A percentile compares a stretch with the other conserved stretches of the same genome.
Evolutionary conservation across 1,140 invertebrate species (phyloP).

Genomic region (Ips typographus): DNA sequence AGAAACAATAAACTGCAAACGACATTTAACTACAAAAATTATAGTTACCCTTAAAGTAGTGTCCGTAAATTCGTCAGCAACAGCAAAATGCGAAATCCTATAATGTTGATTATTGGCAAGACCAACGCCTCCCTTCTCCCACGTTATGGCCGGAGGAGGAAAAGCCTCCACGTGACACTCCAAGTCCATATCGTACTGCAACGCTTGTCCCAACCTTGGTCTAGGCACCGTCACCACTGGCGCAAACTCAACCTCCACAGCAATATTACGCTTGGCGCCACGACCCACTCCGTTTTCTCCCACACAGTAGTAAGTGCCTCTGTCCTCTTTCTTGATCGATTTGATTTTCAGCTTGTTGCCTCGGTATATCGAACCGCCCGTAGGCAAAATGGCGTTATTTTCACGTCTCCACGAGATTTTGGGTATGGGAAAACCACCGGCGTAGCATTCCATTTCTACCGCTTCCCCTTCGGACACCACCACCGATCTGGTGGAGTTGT

Average conservation of each 20-base stretch:
- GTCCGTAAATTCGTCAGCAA: conserved; percentile 86
- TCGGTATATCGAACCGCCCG: conserved; percentile 77
- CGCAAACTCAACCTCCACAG: conserved; percentile 85
- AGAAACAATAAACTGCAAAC: too few relatives aligned
- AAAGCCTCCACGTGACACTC: conserved; percentile 92
- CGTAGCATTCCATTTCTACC: conserved; percentile 84
- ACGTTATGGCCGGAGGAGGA: conserved; percentile 83
- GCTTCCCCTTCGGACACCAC: conserved; percentile 80
- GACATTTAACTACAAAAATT: too few relatives aligned
- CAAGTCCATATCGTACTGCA: conserved; percentile 90
- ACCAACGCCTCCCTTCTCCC: conserved; percentile 80
- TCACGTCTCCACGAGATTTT: conserved; percentile 88
- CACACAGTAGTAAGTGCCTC: conserved; percentile 91
- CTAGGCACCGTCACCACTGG: conserved; percentile 82
- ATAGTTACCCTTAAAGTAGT: conserved; percentile 64
- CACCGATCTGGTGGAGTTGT: conserved; percentile 86
- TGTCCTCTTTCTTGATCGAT: conserved; percentile 79
- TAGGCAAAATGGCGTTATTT: conserved; percentile 90
- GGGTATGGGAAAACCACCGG: conserved; percentile 78
- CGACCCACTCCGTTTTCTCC: conserved; percentile 89
- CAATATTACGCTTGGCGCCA: conserved; percentile 81
- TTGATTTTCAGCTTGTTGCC: conserved; percentile 84
- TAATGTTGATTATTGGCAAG: conserved; percentile 85
- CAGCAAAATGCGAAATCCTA: conserved; percentile 85
- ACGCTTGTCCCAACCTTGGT: conserved; percentile 78